Evolutionary conservation across 2,113 vertebrate genomes (phyloP).

Genomic region (Otocyon megalotis): DNA sequence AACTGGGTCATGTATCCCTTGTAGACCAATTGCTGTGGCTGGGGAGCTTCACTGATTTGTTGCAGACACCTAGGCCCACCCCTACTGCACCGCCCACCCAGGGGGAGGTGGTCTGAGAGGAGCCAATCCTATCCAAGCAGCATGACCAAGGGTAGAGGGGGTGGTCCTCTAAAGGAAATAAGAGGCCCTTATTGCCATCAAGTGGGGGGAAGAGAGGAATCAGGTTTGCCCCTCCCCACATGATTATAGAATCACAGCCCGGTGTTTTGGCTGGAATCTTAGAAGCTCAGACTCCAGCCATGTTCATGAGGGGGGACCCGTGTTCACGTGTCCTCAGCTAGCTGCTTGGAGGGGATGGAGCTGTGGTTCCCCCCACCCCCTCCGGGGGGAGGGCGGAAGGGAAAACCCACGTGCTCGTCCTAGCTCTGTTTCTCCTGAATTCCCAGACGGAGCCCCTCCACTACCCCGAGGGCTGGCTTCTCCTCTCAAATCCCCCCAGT

Average conservation of each 20-base stretch:
- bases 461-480: not conserved
- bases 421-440: not conserved
- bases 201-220: not conserved
- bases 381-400: accelerated
- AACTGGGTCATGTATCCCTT: not conserved
- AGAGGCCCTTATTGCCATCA: no score
- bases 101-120: not conserved
- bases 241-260: not conserved
- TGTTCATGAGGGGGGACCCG: not conserved
- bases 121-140: not conserved
- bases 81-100: no score
- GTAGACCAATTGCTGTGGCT: not conserved
- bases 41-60: not conserved
- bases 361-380: no score
- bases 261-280: not conserved
- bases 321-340: not conserved
- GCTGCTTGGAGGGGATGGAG: not conserved
- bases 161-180: not conserved
- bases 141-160: not conserved
- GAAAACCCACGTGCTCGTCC: not conserved
- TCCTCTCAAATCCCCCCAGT: not conserved
- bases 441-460: not conserved
- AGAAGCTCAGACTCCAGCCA: not conserved
- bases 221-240: not conserved
- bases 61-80: not conserved